Evolutionary conservation across 2,888 invertebrate genomes (phyloP).

Genomic region (Lissonota sp.): DNA sequence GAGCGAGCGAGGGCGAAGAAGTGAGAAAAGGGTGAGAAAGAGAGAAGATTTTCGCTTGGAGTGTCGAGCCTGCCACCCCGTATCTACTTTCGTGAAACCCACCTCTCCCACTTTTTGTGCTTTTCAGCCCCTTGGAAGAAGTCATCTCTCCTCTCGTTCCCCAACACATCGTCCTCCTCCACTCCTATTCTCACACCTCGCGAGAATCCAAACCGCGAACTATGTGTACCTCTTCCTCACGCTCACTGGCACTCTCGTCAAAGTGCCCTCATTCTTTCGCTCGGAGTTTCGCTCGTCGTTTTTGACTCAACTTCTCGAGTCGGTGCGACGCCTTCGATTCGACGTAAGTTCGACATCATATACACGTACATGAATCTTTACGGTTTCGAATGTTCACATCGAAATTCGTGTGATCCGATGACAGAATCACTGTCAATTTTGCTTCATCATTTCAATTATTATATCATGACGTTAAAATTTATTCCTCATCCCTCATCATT

Average conservation of each 20-base stretch:
- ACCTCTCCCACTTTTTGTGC: constrained; percentile 14
- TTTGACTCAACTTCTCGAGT: constrained; percentile 44
- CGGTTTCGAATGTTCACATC: too few relatives aligned
- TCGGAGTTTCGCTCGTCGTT: constrained; percentile 44
- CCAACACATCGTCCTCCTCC: constrained; percentile 20
- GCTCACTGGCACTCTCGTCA: constrained; percentile 15
- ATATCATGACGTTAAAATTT: too few relatives aligned
- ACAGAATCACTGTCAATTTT: too few relatives aligned
- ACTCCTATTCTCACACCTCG: constrained; percentile 51
- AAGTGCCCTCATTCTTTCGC: constrained; percentile 53
- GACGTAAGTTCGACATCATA: constrained; percentile 17
- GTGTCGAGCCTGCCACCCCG: constrained; percentile 60
- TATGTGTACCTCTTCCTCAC: constrained; percentile 4
- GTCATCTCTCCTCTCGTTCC: constrained; percentile 27
- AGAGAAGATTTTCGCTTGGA: constrained; percentile 20
- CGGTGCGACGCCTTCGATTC: constrained; percentile 16
- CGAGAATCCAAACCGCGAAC: constrained; percentile 28
- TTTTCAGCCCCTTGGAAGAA: constrained; percentile 47
- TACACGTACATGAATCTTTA: background rate
- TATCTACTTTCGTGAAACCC: constrained; percentile 58
- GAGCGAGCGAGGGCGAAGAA: constrained; percentile 5
- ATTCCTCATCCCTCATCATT: too few relatives aligned
- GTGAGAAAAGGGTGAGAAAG: constrained; percentile 24
- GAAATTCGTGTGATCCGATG: too few relatives aligned
- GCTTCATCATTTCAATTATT: too few relatives aligned